Conservation (phyloP, 2,888 invertebrate genomes). For the Stenchaetothrips biformis region DNA sequence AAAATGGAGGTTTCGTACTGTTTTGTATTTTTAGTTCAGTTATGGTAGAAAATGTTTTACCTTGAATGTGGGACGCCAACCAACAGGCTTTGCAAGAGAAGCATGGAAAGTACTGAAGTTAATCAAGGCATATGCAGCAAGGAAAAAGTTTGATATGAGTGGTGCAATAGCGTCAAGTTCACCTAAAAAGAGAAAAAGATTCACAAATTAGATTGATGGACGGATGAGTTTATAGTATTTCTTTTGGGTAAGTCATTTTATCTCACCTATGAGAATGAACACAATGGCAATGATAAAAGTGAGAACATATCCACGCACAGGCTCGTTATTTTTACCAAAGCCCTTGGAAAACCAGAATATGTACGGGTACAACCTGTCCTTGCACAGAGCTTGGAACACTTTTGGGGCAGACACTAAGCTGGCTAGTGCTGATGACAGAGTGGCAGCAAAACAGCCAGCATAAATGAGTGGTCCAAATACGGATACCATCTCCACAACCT, state of each 20-base stretch:
- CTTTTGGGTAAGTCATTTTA: constrained; percentile 28
- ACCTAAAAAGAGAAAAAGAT: constrained; percentile 52
- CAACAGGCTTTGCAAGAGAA: constrained; percentile 79
- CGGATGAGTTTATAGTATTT: not conserved
- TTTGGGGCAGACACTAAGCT: constrained; percentile 94
- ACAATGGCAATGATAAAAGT: constrained; percentile 83
- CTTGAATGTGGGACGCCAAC: constrained; percentile 85
- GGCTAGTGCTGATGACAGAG: constrained; percentile 91
- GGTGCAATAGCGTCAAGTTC: constrained; percentile 86
- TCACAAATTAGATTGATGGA: constrained; percentile 6
- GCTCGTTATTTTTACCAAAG: constrained; percentile 75
- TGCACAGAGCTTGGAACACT: constrained; percentile 89
- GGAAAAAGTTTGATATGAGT: constrained; percentile 87
- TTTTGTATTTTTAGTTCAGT: not conserved
- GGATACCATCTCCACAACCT: constrained; percentile 79
- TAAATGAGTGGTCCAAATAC: constrained; percentile 88
- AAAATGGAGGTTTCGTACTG: not conserved
- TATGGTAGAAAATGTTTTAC: constrained; percentile 47
- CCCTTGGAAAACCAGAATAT: constrained; percentile 86
- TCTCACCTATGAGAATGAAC: constrained; percentile 79
- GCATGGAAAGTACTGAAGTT: constrained; percentile 95
- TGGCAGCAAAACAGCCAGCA: constrained; percentile 95
- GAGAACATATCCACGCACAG: constrained; percentile 84
- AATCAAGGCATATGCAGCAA: constrained; percentile 87
- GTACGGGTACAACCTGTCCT: constrained; percentile 89